Evolutionary conservation across 2,888 invertebrate species (phyloP).

Genomic region (Tipula helvola): DNA sequence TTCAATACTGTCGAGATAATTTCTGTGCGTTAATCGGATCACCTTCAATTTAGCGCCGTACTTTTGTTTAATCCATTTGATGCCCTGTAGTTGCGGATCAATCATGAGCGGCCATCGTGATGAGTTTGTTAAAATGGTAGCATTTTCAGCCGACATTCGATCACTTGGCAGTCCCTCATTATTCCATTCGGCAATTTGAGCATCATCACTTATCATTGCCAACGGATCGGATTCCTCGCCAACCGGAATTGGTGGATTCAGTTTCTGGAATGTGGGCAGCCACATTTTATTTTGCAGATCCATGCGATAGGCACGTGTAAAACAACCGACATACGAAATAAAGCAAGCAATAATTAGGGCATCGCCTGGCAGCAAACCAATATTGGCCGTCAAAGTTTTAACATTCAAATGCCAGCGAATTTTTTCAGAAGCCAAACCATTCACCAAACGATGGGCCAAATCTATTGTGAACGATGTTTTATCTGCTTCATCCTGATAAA

Average conservation of each 20-base stretch:
- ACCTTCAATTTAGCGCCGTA: constrained; percentile 62
- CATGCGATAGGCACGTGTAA: constrained; percentile 68
- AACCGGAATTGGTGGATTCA: constrained; percentile 63
- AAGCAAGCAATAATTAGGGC: constrained; percentile 81
- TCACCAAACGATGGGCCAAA: constrained; percentile 81
- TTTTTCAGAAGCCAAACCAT: constrained; percentile 87
- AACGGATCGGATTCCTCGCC: constrained; percentile 71
- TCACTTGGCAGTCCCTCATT: constrained; percentile 88
- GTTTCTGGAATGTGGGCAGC: constrained; percentile 62
- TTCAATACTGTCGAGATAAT: constrained; percentile 75
- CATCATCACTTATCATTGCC: constrained; percentile 80
- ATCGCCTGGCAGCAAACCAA: constrained; percentile 75
- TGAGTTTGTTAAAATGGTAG: constrained; percentile 78
- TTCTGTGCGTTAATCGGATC: constrained; percentile 64
- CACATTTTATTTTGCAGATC: constrained; percentile 68
- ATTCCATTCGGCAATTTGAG: constrained; percentile 86
- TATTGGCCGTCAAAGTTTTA: constrained; percentile 45
- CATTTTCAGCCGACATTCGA: constrained; percentile 90
- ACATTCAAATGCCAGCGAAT: constrained; percentile 66
- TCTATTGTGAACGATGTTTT: constrained; percentile 80
- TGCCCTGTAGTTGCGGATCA: constrained; percentile 84
- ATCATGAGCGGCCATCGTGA: constrained; percentile 92
- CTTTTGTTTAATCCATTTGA: constrained; percentile 90
- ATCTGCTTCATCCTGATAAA: constrained; percentile 87
- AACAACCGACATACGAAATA: constrained; percentile 90